phyloP scores from a whole-genome alignment of 1,140 invertebrate species.

The Dendrolimus punctatus region DNA sequence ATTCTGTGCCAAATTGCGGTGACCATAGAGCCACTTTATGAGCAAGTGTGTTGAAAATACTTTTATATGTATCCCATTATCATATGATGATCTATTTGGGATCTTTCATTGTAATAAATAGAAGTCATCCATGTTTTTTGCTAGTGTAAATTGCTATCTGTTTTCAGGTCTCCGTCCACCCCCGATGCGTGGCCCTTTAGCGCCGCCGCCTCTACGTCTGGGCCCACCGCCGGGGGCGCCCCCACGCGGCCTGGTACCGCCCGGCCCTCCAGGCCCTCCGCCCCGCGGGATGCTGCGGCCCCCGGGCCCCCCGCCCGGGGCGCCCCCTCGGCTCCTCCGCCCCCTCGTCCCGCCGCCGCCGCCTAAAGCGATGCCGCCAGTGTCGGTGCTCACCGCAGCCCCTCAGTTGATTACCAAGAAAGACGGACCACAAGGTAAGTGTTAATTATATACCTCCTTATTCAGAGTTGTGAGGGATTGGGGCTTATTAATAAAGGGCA shows the following conservation, averaged over 20 bases:
- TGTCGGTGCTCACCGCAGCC: constrained; percentile 83
- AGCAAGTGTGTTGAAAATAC: too few species aligned
- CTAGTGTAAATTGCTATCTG: constrained; percentile 5
- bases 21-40: too few species aligned
- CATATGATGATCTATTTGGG: too few species aligned
- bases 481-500: too few species aligned
- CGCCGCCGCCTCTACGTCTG: constrained; percentile 37
- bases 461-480: too few species aligned
- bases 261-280: constrained; percentile 34
- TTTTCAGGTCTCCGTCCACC: constrained; percentile 71
- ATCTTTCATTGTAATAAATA: too few species aligned
- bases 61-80: too few species aligned
- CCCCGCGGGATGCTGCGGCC: constrained; percentile 35
- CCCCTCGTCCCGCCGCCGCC: constrained; percentile 73
- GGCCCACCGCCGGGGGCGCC: constrained; percentile 34
- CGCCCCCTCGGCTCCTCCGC: constrained; percentile 71
- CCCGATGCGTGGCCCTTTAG: constrained; percentile 68
- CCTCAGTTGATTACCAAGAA: constrained; percentile 85
- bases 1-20: too few species aligned
- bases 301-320: constrained; percentile 76
- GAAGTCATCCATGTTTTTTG: neutral
- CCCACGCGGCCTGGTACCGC: constrained; percentile 52
- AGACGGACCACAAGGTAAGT: constrained; percentile 69
- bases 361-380: constrained; percentile 75
- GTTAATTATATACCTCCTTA: neutral